Evolutionary conservation across 2,888 invertebrate genomes (phyloP).

Genomic region (Cremastinae sp.): DNA sequence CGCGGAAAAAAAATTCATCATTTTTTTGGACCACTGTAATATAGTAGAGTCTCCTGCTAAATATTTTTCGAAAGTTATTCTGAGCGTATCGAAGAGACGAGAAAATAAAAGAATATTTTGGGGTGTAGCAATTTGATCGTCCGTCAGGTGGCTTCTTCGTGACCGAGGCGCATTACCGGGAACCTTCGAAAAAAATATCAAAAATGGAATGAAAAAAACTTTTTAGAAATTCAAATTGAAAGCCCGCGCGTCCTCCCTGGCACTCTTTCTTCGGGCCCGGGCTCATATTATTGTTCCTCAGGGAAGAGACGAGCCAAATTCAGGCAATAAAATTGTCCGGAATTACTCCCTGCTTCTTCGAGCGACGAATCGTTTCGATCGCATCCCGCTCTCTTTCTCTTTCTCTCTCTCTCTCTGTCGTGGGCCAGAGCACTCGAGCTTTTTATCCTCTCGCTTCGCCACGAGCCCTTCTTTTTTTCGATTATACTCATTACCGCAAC

Average conservation of each 20-base stretch:
- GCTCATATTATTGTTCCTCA: neutral
- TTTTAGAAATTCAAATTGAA: conserved; percentile 77
- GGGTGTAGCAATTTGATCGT: conserved; percentile 75
- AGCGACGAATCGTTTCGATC: neutral
- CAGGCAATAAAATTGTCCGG: too few species aligned
- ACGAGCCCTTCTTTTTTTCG: conserved; percentile 67
- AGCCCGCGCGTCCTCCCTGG: conserved; percentile 64
- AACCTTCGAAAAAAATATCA: conserved; percentile 45
- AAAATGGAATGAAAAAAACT: conserved; percentile 55
- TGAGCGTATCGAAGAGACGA: neutral
- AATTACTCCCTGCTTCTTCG: neutral
- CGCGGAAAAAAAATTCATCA: too few species aligned
- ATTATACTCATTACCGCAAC: conserved; percentile 78
- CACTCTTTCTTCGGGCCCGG: conserved; percentile 21
- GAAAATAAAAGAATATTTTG: conserved; percentile 48
- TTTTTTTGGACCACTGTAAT: too few species aligned
- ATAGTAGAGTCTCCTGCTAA: too few species aligned
- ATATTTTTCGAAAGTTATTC: too few species aligned
- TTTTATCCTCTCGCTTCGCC: conserved; percentile 75
- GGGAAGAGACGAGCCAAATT: too few species aligned
- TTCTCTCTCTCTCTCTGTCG: too few species aligned
- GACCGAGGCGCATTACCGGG: conserved; percentile 75
- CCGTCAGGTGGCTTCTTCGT: conserved; percentile 79
- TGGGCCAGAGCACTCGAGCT: conserved; percentile 70
- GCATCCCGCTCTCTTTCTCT: too few species aligned